Conservation (phyloP, 2,113 vertebrate species). For the Paedocypris sp. region DNA sequence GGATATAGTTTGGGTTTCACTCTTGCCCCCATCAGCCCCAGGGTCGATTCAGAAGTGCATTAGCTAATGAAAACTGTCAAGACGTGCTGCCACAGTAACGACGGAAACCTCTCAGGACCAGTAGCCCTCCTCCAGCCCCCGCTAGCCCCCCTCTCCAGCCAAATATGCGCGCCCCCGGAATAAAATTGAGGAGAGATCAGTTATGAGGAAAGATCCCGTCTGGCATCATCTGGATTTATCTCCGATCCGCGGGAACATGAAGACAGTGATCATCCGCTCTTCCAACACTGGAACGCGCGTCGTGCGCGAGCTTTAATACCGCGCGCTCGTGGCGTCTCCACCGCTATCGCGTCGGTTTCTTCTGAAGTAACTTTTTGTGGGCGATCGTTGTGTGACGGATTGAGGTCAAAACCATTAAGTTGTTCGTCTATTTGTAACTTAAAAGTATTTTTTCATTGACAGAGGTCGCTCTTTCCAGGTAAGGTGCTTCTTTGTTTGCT, state of each 20-base stretch:
- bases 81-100: neutral
- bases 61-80: conserved; percentile 3
- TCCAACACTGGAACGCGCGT: neutral
- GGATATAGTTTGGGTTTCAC: neutral
- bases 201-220: conserved; percentile 13
- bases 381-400: conserved; percentile 2
- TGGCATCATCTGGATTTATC: conserved; percentile 8
- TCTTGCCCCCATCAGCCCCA: neutral
- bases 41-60: neutral
- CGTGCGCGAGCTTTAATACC: neutral
- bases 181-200: conserved; percentile 20
- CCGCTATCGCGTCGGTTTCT: no score
- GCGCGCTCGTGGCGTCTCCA: conserved; percentile 11
- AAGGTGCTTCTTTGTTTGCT: no score
- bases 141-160: conserved; percentile 26
- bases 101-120: neutral
- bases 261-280: neutral
- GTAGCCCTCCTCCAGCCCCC: neutral
- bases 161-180: conserved; percentile 15
- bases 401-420: conserved; percentile 4
- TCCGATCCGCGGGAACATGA: neutral
- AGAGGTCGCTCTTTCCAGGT: no score
- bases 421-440: neutral
- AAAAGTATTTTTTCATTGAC: no score
- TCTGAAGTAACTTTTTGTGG: conserved; percentile 13